Evolutionary conservation across 2,797 vertebrate species (phyloP).

Genomic region (Arnoldichthys spilopterus): DNA sequence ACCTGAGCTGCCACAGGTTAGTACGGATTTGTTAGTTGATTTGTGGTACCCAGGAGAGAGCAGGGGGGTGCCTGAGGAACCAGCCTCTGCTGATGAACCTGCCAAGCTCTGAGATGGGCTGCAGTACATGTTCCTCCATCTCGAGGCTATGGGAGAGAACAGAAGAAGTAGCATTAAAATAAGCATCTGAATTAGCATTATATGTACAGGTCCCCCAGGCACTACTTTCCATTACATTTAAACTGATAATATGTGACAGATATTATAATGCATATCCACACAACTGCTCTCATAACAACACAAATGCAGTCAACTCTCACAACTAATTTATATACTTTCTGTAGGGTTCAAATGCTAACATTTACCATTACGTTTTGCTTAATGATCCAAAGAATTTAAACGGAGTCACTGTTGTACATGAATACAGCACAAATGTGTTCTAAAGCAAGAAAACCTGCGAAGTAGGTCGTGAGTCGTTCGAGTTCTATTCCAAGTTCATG

Average conservation of each 20-base stretch:
- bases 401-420: too few species aligned
- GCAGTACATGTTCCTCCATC: slow-evolving; percentile 94
- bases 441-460: too few species aligned
- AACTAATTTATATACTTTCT: background rate
- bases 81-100: slow-evolving; percentile 76
- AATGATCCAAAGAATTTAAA: too few species aligned
- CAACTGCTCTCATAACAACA: background rate
- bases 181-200: slow-evolving; percentile 4
- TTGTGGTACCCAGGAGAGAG: slow-evolving; percentile 94
- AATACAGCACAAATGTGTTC: too few species aligned
- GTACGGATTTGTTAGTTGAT: slow-evolving; percentile 98
- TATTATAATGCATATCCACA: background rate
- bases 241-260: background rate
- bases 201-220: background rate
- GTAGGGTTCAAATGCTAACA: too few species aligned
- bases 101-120: slow-evolving; percentile 81
- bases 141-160: slow-evolving; percentile 77
- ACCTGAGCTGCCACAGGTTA: slow-evolving; percentile 98
- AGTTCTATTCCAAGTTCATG: too few species aligned
- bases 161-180: background rate
- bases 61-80: slow-evolving; percentile 83
- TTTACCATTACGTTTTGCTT: too few species aligned
- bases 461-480: too few species aligned
- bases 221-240: background rate
- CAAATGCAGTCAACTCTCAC: background rate